Base-by-base conservation (phyloP, 1,140 invertebrate species). In the Magallana ariakensis region DNA sequence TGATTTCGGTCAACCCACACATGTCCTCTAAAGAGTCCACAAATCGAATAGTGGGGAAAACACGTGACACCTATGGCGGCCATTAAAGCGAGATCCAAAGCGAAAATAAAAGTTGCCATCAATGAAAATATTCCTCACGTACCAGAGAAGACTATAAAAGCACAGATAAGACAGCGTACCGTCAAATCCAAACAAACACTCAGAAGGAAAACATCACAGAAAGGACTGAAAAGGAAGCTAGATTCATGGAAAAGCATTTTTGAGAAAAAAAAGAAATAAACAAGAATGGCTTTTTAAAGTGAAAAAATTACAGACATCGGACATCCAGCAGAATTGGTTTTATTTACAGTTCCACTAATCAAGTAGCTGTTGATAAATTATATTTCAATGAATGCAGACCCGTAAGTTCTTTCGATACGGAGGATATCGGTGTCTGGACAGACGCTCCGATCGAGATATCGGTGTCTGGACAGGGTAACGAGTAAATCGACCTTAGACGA, bases 301-400 rank as follows among this genome's bases (percentile, higher is more conserved):
- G 83, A 85, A 26, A 62, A 87, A 9, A 80, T 55, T 19, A 87
- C 33, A 19, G 75, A 84, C 46, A 81, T 87, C 19, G 87, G 16
- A 16, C 56, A 60, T 22, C 87, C 83, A 66, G 54, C 56, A 7
- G 83, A 87, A 85, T 22, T 87, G 46, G 80, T 75, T 6, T 53
- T 87, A n/a, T 87, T 87, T 26, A 66, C 83, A 1, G 83, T 75
- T 0, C 86, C 86, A 13, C 86, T 0, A 85, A 87, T 53, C 83
- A 87, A 66, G 86, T 87, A 53, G 86, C 86, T 57, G 75, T 87
- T 19, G 83, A 84, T 9, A 84, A 87, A 60, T 60, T 84, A 33
- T 60, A 83, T 33, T 84, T 84, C 53, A 58, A 62, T 6, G 86
- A 87, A 87, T 62, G 58, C 33, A 56, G 86, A 80, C 83, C 86